Base-by-base conservation (phyloP, 2,113 vertebrate genomes). In the Ammodytes dubius region DNA sequence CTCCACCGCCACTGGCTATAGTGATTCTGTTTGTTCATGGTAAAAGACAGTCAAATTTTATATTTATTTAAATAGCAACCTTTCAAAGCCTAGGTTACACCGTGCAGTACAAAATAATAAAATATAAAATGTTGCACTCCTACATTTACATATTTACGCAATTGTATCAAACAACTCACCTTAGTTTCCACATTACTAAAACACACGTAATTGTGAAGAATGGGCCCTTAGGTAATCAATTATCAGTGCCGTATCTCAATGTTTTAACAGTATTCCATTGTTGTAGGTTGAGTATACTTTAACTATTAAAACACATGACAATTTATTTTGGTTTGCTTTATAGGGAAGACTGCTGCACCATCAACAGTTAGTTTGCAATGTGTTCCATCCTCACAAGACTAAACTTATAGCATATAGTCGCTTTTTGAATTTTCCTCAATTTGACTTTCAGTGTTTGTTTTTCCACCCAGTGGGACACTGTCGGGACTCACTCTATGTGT, bases 381-480 rank as follows among this genome's bases (percentile, higher is more conserved):
- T 52, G 15, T 67, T 35, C 64, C 46, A 27, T 47, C 11, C 43
- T 83, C 52, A 43, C 50, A n/a, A 46, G 60, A 61, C 42, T 61
- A 43, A 54, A 58, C 67, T 59, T 8, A 13, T n/a, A 9, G 37
- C 15, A n/a, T 73, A 79, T 76, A 27, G 27, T 82, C 79, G 79
- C 58, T 82, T 79, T 77, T 15, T 35, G 58, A 17, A 27, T 27
- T 27, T 63, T 66, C 53, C 53, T 72, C 47, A 40, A 19, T 63
- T 70, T 64, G 60, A 79, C 54, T 76, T 53, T 14, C 60, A 74
- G 46, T 70, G 60, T 88, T 79, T 70, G 65, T 58, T 87, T 79
- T 80, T 63, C 19, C 47, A n/a, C 43, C 14, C 42, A 47, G 68
- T 50, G 52, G 15, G 66, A 69, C 40, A 27, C 68, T 66, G 64